Evolutionary conservation across 2,113 vertebrate genomes (phyloP), one percentile per base, ranked within the genome.

Genomic region (Lagopus leucura): DNA sequence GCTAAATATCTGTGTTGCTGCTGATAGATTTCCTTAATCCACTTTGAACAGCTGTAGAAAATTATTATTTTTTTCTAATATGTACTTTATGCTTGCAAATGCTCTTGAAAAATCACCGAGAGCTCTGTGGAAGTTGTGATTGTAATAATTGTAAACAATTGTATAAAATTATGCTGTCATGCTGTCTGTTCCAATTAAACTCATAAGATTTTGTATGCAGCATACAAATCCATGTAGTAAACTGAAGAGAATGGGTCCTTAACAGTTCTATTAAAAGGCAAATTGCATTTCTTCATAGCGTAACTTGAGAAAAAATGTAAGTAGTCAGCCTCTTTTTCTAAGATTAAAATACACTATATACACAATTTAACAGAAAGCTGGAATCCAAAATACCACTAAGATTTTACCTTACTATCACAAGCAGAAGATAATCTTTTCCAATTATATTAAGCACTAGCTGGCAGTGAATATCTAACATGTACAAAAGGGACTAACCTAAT

Each of bases 121-220:
- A 78, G 48, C 84, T 75, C 74, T 63, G 52, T 76, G 63, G 90
- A 94, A 89, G 66, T 84, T 85, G 81, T 81, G 70, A 66, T 84
- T 93, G 88, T 90, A 86, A 54, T 92, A 92, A 91, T 89, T 89
- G 83, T 76, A 90, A 90, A 80, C 40, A 84, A 83, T 92, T 89
- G 28, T 84, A 69, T 85, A 89, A 93, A 94, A 94, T 90, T 72
- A 79, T 54, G 57, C 80, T 90, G 88, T 82, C 88, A 79, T 87
- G 81, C 84, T 96, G 91, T 92, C 89, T 92, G 70, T 93, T 94
- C 63, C 83, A 84, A 93, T 95, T 94, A 92, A 93, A 90, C 40
- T 63, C 58, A 40, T 8, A 87, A 72, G 16, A 50, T 81, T 89
- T 86, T 76, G 36, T 86, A 58, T 69, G 83, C 48, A 20, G 17